Conservation (phyloP, 2,113 vertebrate species). For the Alces alces region DNA sequence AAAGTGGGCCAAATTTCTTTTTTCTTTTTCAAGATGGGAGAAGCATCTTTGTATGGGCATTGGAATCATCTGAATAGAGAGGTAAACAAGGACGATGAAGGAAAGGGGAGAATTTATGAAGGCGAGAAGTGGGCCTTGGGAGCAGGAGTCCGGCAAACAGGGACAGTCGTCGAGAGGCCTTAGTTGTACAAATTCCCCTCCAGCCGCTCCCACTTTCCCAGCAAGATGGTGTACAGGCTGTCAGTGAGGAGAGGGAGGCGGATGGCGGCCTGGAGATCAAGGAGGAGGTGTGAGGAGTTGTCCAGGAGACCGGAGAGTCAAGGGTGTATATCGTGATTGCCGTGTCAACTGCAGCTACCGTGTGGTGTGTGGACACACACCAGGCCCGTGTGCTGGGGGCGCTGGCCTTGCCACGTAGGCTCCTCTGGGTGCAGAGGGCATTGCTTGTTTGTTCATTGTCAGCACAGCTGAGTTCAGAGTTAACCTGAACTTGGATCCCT, state of each 20-base stretch:
- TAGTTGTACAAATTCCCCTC: not conserved
- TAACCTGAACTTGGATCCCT: not conserved
- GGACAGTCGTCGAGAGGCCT: not conserved
- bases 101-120: not conserved
- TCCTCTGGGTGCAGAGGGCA: not conserved
- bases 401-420: not conserved
- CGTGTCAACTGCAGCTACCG: rapidly evolving
- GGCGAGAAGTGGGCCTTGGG: not conserved
- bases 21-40: not conserved
- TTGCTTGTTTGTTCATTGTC: not conserved
- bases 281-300: not conserved
- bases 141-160: not conserved
- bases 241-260: not conserved
- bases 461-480: not conserved
- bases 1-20: no score
- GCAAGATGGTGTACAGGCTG: not conserved
- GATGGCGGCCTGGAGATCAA: not conserved
- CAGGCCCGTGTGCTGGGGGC: not conserved
- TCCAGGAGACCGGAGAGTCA: not conserved
- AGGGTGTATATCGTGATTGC: not conserved
- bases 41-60: not conserved
- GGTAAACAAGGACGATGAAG: not conserved
- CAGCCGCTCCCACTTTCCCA: not conserved
- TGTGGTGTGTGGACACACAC: no score
- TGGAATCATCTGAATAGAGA: not conserved